Evolutionary conservation across 2,888 invertebrate genomes (phyloP).

Genomic region (Urechis unicinctus): DNA sequence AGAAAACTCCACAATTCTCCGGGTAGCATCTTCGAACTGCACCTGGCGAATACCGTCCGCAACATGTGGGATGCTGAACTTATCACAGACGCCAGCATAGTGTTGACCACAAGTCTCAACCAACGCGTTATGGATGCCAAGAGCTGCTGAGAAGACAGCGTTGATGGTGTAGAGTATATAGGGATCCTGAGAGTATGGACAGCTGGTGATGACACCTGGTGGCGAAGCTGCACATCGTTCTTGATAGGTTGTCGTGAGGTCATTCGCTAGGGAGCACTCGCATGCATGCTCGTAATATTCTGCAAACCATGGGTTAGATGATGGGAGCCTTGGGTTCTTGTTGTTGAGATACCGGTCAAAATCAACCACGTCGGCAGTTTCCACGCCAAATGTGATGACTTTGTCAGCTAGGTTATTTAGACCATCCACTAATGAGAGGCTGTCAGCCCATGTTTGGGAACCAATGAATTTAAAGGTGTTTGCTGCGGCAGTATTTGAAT

Average conservation of each 20-base stretch:
- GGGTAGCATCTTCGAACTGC: conserved; percentile 32
- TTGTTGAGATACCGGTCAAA: conserved; percentile 38
- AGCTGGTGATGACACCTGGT: neutral
- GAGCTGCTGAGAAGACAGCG: conserved; percentile 39
- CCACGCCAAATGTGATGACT: conserved; percentile 35
- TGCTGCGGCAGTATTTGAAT: neutral
- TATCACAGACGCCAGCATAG: conserved; percentile 27
- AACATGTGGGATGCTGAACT: conserved; percentile 22
- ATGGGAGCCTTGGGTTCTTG: conserved; percentile 32
- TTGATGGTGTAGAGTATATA: conserved; percentile 44
- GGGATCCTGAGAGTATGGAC: conserved; percentile 34
- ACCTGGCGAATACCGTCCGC: conserved; percentile 26
- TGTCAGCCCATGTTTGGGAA: conserved; percentile 39
- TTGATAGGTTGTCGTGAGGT: neutral
- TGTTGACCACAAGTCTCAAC: conserved; percentile 5
- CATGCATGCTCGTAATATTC: conserved; percentile 43
- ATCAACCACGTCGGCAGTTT: conserved; percentile 38
- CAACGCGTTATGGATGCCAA: conserved; percentile 34
- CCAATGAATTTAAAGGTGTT: conserved; percentile 28
- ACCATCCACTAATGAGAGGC: conserved; percentile 20
- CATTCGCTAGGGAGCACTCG: conserved; percentile 33
- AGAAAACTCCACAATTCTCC: conserved; percentile 35
- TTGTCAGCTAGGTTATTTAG: conserved; percentile 9
- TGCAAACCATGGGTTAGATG: conserved; percentile 53
- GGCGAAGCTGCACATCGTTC: conserved; percentile 20